These are phyloP conservation scores for Falco columbarius DNA, from an alignment of 2,797 vertebrate genomes.

Conservation along the genomic window DNA sequence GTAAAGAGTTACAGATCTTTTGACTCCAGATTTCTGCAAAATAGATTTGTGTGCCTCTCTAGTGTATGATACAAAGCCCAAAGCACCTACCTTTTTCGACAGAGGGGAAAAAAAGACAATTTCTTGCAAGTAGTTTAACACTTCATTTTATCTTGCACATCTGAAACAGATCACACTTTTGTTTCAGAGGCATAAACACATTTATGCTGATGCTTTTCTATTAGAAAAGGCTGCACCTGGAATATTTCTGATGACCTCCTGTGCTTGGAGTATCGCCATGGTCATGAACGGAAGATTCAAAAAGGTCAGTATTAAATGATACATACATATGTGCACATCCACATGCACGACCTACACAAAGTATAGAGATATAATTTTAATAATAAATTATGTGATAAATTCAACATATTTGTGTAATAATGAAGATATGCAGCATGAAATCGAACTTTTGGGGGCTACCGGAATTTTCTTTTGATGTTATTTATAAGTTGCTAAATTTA, in stretches of 20 bases:
- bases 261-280: neutral
- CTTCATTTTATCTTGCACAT: conserved; percentile 49
- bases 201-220: neutral
- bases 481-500: neutral
- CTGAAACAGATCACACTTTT: conserved; percentile 63
- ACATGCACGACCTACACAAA: neutral
- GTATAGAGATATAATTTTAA: neutral
- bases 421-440: neutral
- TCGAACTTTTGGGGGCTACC: neutral
- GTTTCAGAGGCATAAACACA: conserved; percentile 61
- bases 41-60: conserved; percentile 1
- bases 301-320: neutral
- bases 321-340: neutral
- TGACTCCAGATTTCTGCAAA: conserved; percentile 27
- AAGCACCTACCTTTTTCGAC: neutral
- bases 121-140: conserved; percentile 10
- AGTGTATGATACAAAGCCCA: neutral
- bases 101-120: neutral
- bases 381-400: neutral
- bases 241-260: conserved; percentile 47
- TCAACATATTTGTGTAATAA: neutral
- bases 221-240: conserved; percentile 43
- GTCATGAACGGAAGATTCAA: conserved; percentile 23
- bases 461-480: neutral
- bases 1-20: neutral